These are phyloP conservation scores for Perognathus longimembris DNA, from an alignment of 2,113 vertebrate species.

Conservation along the genomic window DNA sequence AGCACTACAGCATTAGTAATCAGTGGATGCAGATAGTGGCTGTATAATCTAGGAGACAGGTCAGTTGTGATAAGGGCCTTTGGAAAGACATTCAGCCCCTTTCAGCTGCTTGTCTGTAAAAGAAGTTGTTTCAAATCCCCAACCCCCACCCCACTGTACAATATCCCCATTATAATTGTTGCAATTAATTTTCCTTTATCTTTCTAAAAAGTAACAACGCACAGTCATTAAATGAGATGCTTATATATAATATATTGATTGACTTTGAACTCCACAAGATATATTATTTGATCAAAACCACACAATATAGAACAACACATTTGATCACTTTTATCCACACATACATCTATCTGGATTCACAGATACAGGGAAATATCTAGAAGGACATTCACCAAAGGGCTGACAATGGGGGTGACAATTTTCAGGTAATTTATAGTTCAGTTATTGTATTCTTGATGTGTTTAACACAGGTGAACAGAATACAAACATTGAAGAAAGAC, in stretches of 20 bases:
- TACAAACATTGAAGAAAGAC: slow-evolving; percentile 52
- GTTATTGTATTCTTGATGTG: slow-evolving; percentile 22
- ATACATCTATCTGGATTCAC: slow-evolving; percentile 33
- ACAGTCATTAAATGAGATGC: slow-evolving; percentile 33
- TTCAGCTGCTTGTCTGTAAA: slow-evolving; percentile 22
- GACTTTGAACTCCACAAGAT: slow-evolving; percentile 37
- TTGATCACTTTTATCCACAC: slow-evolving; percentile 54
- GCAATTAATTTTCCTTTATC: slow-evolving; percentile 28
- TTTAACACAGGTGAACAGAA: neutral
- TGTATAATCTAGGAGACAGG: neutral
- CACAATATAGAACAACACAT: slow-evolving; percentile 45
- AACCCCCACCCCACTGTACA: neutral
- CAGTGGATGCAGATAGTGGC: slow-evolving; percentile 6
- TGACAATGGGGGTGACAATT: slow-evolving; percentile 17
- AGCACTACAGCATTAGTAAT: slow-evolving; percentile 22
- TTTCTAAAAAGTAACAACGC: slow-evolving; percentile 27
- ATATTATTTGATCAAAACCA: slow-evolving; percentile 53
- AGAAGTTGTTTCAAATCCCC: neutral
- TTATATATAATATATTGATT: slow-evolving; percentile 20
- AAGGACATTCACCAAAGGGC: slow-evolving; percentile 18
- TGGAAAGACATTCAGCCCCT: neutral
- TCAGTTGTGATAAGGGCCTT: slow-evolving; percentile 18
- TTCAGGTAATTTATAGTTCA: slow-evolving; percentile 49
- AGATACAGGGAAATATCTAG: slow-evolving; percentile 26
- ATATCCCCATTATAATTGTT: neutral